Percentiles rank a stretch among this genome's conserved stretches.
Evolutionary conservation across 2,797 vertebrate species (phyloP).

Genomic region (Protonibea diacanthus): DNA sequence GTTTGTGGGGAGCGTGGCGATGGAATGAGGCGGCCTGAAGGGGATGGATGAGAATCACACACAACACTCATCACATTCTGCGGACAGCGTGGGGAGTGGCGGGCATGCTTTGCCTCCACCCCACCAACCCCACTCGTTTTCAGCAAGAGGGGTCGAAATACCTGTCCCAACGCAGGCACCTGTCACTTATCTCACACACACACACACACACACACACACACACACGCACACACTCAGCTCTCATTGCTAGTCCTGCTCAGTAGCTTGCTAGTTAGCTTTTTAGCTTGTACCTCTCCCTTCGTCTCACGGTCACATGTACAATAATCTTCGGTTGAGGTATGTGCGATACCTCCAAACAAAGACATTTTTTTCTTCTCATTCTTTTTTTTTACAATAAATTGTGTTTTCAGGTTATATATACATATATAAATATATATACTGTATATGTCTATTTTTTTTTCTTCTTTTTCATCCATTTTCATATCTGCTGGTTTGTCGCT

Average conservation of each 20-base stretch:
- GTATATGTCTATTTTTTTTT: constrained; percentile 30
- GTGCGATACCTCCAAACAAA: constrained; percentile 47
- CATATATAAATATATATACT: constrained; percentile 8
- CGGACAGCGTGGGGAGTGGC: constrained; percentile 71
- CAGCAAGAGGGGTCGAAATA: constrained; percentile 64
- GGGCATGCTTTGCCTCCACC: constrained; percentile 66
- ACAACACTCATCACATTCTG: constrained; percentile 82
- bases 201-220: constrained; percentile 18
- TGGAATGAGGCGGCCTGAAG: constrained; percentile 80
- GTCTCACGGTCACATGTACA: constrained; percentile 42
- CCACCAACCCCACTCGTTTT: constrained; percentile 57
- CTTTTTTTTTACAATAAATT: constrained; percentile 39
- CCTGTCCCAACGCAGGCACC: constrained; percentile 75
- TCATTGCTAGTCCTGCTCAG: constrained; percentile 68
- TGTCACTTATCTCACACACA: constrained; percentile 62
- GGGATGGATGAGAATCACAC: constrained; percentile 79
- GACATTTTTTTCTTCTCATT: constrained; percentile 28
- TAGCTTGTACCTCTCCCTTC: constrained; percentile 66
- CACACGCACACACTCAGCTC: constrained; percentile 48
- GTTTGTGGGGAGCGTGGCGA: constrained; percentile 78
- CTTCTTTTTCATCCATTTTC: constrained; percentile 61
- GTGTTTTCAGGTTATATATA: constrained; percentile 43
- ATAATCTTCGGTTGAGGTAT: constrained; percentile 48
- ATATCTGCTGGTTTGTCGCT: constrained; percentile 71
- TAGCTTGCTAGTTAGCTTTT: constrained; percentile 60